Percentiles rank a stretch among this genome's conserved stretches.
phyloP scores from a whole-genome alignment of 1,140 invertebrate genomes.

The Hycleus phaleratus region DNA sequence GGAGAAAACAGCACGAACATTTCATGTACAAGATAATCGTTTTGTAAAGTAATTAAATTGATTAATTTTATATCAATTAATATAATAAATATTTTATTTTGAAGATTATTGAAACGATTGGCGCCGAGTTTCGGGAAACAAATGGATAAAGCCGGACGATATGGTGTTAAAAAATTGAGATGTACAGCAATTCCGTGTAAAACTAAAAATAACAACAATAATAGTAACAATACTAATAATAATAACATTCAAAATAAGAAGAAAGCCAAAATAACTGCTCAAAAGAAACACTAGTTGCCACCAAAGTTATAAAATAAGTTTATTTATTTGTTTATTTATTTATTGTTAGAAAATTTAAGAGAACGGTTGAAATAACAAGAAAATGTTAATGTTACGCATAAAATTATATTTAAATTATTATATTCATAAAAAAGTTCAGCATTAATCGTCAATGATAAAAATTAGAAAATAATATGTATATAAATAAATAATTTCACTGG shows the following conservation, averaged over 20 bases:
- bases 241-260: slow-evolving; percentile 5
- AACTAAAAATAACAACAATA: slow-evolving; percentile 20
- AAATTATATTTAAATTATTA: slow-evolving; percentile 19
- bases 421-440: slow-evolving; percentile 19
- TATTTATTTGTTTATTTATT: slow-evolving; percentile 26
- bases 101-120: slow-evolving; percentile 33
- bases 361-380: not conserved
- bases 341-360: slow-evolving; percentile 7
- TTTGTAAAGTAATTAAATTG: slow-evolving; percentile 6
- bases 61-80: not conserved
- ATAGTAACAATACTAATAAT: slow-evolving; percentile 2
- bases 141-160: slow-evolving; percentile 31
- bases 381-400: slow-evolving; percentile 5
- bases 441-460: slow-evolving; percentile 18
- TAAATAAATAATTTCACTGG: slow-evolving; percentile 34
- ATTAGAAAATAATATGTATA: slow-evolving; percentile 11
- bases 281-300: slow-evolving; percentile 26
- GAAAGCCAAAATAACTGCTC: slow-evolving; percentile 4
- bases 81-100: slow-evolving; percentile 9
- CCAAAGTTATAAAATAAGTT: slow-evolving; percentile 26
- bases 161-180: slow-evolving; percentile 31
- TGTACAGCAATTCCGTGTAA: slow-evolving; percentile 36
- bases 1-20: slow-evolving; percentile 33
- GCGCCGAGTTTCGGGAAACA: slow-evolving; percentile 31
- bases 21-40: slow-evolving; percentile 36